phyloP scores from a whole-genome alignment of 2,797 vertebrate species.

The Myotis vivesi region DNA sequence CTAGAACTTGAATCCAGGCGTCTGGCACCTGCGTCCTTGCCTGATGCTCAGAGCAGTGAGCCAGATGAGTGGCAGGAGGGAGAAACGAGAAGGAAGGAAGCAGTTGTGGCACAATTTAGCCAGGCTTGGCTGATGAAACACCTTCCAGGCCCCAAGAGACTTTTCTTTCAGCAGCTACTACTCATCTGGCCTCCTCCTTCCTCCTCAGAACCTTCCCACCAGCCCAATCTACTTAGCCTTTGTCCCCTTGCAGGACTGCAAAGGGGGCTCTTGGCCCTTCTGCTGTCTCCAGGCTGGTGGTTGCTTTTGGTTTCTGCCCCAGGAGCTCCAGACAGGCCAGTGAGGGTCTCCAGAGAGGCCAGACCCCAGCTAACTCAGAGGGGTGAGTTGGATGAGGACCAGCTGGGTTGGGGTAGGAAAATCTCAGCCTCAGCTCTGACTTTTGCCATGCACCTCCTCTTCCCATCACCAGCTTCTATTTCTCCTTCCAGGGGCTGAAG shows the following conservation, averaged over 20 bases:
- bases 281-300: not conserved
- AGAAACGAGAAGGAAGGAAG: not conserved
- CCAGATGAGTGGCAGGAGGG: not conserved
- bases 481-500: not conserved
- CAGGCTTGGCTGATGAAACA: not conserved
- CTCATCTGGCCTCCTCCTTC: not conserved
- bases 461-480: not conserved
- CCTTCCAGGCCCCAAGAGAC: not conserved
- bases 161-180: not conserved
- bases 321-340: not conserved
- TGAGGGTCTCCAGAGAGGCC: constrained; percentile 13
- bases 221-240: not conserved
- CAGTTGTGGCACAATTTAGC: not conserved
- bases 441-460: not conserved
- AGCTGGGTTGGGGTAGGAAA: not conserved
- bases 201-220: not conserved
- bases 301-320: not conserved
- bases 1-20: not conserved
- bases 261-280: not conserved
- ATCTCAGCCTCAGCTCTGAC: not conserved
- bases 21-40: not conserved
- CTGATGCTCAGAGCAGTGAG: not conserved
- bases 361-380: not conserved
- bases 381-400: not conserved
- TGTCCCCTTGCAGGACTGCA: not conserved